Conservation (phyloP, 2,113 vertebrate genomes). For the Brachirus orientalis region DNA sequence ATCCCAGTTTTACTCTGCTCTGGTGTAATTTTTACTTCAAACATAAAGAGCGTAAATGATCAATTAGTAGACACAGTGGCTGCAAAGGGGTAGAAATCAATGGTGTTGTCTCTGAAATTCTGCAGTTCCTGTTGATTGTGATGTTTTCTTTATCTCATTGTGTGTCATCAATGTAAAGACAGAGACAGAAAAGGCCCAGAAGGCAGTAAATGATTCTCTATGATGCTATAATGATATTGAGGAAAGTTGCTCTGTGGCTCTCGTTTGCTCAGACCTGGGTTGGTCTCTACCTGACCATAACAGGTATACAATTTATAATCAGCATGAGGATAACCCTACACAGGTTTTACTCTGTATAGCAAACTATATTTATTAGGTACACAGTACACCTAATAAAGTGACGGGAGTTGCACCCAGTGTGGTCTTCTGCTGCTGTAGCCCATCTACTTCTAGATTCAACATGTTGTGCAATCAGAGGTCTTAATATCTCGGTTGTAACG, state of each 20-base stretch:
- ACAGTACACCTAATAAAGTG: no score
- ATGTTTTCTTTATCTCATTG: conserved; percentile 29
- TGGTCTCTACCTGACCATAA: conserved; percentile 22
- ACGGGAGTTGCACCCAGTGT: no score
- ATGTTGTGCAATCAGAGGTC: no score
- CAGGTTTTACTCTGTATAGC: conserved; percentile 30
- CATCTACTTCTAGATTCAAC: no score
- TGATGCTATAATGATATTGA: background rate
- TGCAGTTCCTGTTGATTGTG: background rate
- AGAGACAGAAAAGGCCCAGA: conserved; percentile 12
- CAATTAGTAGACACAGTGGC: background rate
- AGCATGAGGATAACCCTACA: conserved; percentile 14
- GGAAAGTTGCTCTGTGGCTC: conserved; percentile 8
- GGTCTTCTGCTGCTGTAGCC: no score
- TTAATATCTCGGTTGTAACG: no score
- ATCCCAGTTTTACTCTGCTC: conserved; percentile 39
- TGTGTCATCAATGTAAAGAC: conserved; percentile 14
- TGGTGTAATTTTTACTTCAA: conserved; percentile 31
- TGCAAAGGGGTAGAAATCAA: conserved; percentile 2
- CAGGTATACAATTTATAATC: conserved; percentile 13
- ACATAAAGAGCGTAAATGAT: conserved; percentile 15
- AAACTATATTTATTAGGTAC: conserved; percentile 14
- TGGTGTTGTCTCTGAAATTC: background rate
- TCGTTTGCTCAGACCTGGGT: conserved; percentile 9
- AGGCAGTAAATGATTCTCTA: conserved; percentile 3